These are phyloP conservation scores for Apamea anceps DNA, from an alignment of 2,888 invertebrate species.

Conservation along the genomic window DNA sequence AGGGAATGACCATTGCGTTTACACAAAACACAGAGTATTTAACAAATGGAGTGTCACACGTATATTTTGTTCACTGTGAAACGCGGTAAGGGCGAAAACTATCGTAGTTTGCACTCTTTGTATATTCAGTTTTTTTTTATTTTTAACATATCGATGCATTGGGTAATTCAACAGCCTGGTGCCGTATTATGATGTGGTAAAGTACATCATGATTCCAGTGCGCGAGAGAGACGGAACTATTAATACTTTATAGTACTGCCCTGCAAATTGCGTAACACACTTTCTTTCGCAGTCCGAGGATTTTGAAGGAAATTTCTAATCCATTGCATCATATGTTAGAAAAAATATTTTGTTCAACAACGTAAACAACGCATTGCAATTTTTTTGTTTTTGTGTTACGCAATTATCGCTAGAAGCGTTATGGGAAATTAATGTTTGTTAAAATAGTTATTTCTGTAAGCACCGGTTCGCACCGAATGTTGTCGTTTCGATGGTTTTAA, in stretches of 20 bases:
- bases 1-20: conserved; percentile 31
- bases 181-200: neutral
- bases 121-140: neutral
- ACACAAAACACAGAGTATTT: conserved; percentile 29
- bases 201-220: neutral
- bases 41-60: conserved; percentile 20
- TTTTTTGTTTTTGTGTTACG: neutral
- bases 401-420: neutral
- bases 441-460: conserved; percentile 7
- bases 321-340: neutral
- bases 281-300: neutral
- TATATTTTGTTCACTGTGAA: neutral
- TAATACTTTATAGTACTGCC: too few relatives aligned
- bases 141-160: neutral
- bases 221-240: neutral
- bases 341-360: neutral
- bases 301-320: neutral
- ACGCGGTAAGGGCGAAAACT: neutral
- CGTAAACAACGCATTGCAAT: neutral
- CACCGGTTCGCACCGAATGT: conserved; percentile 28
- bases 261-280: neutral
- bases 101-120: neutral
- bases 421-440: neutral
- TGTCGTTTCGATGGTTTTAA: conserved; percentile 4
- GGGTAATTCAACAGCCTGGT: neutral